Conservation (phyloP, 2,888 invertebrate genomes). For the Rambutsinella grinnellia region DNA sequence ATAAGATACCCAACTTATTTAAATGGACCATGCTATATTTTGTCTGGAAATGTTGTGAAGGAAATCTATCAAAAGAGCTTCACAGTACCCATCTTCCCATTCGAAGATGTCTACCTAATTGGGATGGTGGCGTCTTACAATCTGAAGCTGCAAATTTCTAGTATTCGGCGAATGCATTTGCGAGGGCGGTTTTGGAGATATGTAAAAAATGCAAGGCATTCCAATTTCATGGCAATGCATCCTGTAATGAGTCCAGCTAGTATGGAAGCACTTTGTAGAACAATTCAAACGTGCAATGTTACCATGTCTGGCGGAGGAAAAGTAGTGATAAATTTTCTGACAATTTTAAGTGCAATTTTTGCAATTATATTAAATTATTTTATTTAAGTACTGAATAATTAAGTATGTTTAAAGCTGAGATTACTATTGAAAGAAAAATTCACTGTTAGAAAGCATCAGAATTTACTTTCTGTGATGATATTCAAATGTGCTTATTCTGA, state of each 20-base stretch:
- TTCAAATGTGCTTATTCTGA: too few species aligned
- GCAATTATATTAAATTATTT: too few species aligned
- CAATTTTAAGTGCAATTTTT: too few species aligned
- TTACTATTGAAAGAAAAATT: too few species aligned
- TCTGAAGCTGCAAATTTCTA: slow-evolving; percentile 30
- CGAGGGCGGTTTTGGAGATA: background rate
- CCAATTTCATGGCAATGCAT: slow-evolving; percentile 27
- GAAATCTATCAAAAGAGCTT: slow-evolving; percentile 38
- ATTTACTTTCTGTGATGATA: too few species aligned
- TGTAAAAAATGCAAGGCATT: background rate
- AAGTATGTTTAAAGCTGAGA: too few species aligned
- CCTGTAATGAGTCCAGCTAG: slow-evolving; percentile 24
- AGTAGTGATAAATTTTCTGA: too few species aligned
- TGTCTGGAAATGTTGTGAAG: slow-evolving; percentile 31
- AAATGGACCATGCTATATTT: slow-evolving; percentile 46
- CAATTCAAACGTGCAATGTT: slow-evolving; percentile 21
- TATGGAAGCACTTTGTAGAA: slow-evolving; percentile 37
- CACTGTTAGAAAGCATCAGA: too few species aligned
- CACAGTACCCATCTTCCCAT: slow-evolving; percentile 40
- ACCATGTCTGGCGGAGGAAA: too few species aligned
- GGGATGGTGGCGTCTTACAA: slow-evolving; percentile 40
- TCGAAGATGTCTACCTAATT: slow-evolving; percentile 50
- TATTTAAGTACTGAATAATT: too few species aligned
- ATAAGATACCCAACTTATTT: slow-evolving; percentile 31
- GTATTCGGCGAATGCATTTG: slow-evolving; percentile 23